Evolutionary conservation across 92 coral and sea anemone genomes (phyloP).

Genomic region (Zoanthus sansibaricus): DNA sequence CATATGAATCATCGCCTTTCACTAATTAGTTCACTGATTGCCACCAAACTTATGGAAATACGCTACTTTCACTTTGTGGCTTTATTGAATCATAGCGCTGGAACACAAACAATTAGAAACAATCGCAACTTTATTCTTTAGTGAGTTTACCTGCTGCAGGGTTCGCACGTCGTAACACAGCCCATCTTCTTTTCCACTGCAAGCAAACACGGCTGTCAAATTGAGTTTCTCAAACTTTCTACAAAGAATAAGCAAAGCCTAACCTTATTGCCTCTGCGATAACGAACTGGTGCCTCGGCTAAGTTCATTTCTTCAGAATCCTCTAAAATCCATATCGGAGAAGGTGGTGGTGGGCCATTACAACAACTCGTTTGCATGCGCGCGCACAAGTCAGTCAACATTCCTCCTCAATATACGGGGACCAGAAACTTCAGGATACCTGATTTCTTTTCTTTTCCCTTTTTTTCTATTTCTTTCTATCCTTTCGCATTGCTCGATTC

Average conservation of each 20-base stretch:
- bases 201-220: constrained; percentile 44
- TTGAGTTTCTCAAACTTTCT: constrained; percentile 7
- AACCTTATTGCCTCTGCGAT: constrained; percentile 88
- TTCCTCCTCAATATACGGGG: constrained; percentile 66
- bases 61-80: background rate
- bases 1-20: background rate
- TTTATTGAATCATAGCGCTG: constrained; percentile 2
- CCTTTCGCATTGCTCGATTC: background rate
- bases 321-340: constrained; percentile 56
- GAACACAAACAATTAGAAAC: constrained; percentile 23
- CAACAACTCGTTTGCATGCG: constrained; percentile 72
- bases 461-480: background rate
- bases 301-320: constrained; percentile 78
- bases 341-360: constrained; percentile 55
- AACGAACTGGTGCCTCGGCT: constrained; percentile 83
- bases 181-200: constrained; percentile 99
- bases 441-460: background rate
- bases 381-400: constrained; percentile 84
- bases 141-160: constrained; percentile 91
- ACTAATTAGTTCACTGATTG: background rate
- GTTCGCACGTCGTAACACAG: constrained; percentile 90
- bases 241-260: constrained; percentile 14
- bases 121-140: background rate
- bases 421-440: background rate
- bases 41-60: background rate